phyloP scores from a whole-genome alignment of 2,797 vertebrate species.

The Alfaro cultratus region DNA sequence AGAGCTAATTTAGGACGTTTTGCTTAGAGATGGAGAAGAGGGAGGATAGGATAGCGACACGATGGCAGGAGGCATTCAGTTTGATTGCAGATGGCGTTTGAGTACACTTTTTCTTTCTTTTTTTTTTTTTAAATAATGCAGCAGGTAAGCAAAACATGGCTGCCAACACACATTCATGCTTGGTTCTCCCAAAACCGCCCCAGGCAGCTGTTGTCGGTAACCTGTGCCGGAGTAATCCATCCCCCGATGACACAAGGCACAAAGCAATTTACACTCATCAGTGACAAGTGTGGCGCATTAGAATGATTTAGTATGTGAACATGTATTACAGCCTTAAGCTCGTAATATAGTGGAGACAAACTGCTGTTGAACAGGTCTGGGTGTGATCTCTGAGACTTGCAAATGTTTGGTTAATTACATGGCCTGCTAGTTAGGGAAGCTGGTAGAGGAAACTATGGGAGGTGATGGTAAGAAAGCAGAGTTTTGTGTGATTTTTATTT shows the following conservation, averaged over 20 bases:
- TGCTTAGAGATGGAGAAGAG: constrained; percentile 17
- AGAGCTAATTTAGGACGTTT: constrained; percentile 73
- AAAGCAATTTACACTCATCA: constrained; percentile 47
- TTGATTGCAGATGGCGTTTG: constrained; percentile 31
- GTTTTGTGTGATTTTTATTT: neutral
- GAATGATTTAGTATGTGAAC: constrained; percentile 29
- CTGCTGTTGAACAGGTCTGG: constrained; percentile 21
- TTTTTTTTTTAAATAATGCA: constrained; percentile 28
- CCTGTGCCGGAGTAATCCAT: constrained; percentile 38
- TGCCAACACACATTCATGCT: neutral
- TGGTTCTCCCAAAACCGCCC: constrained; percentile 14
- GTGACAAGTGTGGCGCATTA: constrained; percentile 29
- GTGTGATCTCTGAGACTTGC: constrained; percentile 1
- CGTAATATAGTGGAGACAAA: constrained; percentile 28
- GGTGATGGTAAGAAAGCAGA: constrained; percentile 1
- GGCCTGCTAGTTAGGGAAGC: neutral
- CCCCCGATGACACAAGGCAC: constrained; percentile 26
- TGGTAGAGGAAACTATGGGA: neutral
- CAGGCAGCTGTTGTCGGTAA: constrained; percentile 37
- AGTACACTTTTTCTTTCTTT: neutral
- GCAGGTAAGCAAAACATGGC: constrained; percentile 29
- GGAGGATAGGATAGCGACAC: constrained; percentile 25
- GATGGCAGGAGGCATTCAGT: constrained; percentile 32
- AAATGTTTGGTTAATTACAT: constrained; percentile 23
- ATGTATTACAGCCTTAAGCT: constrained; percentile 27